A percentile compares a stretch with the other conserved stretches of the same genome.
These are phyloP conservation scores for Xiphias gladius DNA, from an alignment of 2,113 vertebrate species.

Conservation along the genomic window DNA sequence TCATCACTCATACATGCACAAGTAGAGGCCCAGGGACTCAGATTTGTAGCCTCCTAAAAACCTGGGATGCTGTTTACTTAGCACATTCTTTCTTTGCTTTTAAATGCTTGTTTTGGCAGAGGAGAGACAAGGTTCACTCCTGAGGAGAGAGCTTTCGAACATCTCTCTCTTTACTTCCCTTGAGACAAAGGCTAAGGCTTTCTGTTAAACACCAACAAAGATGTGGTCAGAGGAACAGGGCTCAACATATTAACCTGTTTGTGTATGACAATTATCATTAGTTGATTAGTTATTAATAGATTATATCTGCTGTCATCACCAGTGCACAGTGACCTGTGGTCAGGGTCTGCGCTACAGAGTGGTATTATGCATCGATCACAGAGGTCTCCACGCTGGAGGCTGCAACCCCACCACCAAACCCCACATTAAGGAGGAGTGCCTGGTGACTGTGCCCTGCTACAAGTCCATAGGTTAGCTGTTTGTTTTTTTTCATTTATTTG, in stretches of 20 bases:
- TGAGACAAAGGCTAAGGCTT: constrained; percentile 39
- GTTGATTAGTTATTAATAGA: background rate
- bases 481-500: background rate
- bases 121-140: constrained; percentile 51
- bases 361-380: constrained; percentile 95
- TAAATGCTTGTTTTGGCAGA: constrained; percentile 83
- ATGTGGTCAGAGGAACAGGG: constrained; percentile 12
- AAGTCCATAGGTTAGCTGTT: constrained; percentile 88
- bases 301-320: constrained; percentile 34
- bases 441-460: constrained; percentile 94
- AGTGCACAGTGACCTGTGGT: constrained; percentile 98
- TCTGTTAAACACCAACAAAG: constrained; percentile 35
- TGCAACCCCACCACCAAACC: constrained; percentile 95
- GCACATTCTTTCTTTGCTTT: constrained; percentile 76
- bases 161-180: constrained; percentile 43
- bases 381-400: constrained; percentile 94
- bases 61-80: constrained; percentile 75
- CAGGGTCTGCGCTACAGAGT: constrained; percentile 96
- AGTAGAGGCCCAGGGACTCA: constrained; percentile 48
- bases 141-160: constrained; percentile 49
- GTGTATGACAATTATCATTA: constrained; percentile 1
- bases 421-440: constrained; percentile 97
- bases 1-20: constrained; percentile 42
- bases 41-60: constrained; percentile 72
- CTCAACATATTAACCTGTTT: constrained; percentile 1